Evolutionary conservation across 1,140 invertebrate genomes (phyloP).

Genomic region (Rhyacophila brunnea): DNA sequence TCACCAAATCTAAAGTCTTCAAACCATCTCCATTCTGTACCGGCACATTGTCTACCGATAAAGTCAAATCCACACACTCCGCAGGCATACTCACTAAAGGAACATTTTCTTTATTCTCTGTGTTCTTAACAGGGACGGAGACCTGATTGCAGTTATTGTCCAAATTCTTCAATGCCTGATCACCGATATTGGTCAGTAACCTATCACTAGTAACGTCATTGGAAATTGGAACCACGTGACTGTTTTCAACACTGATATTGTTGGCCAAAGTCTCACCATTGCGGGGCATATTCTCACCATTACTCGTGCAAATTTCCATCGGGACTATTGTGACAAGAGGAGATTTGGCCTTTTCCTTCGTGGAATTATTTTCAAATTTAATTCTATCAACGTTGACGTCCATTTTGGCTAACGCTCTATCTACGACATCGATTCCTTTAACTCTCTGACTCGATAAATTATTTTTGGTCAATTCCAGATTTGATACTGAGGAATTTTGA

Average conservation of each 20-base stretch:
- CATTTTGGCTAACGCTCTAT: constrained; percentile 7
- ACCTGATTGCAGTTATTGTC: constrained; percentile 47
- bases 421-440: constrained; percentile 22
- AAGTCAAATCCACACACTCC: neutral
- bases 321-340: constrained; percentile 26
- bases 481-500: constrained; percentile 12
- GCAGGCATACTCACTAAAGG: too few species aligned
- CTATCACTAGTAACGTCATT: neutral
- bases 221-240: neutral
- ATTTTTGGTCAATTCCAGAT: constrained; percentile 37
- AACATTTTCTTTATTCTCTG: neutral
- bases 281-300: too few species aligned
- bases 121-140: constrained; percentile 18
- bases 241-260: too few species aligned
- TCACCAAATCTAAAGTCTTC: neutral
- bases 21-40: neutral
- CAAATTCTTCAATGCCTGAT: constrained; percentile 39
- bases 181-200: neutral
- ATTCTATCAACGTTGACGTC: constrained; percentile 8
- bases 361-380: neutral
- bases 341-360: constrained; percentile 6
- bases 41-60: neutral
- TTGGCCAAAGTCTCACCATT: too few species aligned
- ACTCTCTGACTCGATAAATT: constrained; percentile 10
- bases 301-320: constrained; percentile 1